Evolutionary conservation across 2,113 vertebrate species (phyloP), one percentile per base, ranked within the genome.

Genomic region (Catharus fuscescens): DNA sequence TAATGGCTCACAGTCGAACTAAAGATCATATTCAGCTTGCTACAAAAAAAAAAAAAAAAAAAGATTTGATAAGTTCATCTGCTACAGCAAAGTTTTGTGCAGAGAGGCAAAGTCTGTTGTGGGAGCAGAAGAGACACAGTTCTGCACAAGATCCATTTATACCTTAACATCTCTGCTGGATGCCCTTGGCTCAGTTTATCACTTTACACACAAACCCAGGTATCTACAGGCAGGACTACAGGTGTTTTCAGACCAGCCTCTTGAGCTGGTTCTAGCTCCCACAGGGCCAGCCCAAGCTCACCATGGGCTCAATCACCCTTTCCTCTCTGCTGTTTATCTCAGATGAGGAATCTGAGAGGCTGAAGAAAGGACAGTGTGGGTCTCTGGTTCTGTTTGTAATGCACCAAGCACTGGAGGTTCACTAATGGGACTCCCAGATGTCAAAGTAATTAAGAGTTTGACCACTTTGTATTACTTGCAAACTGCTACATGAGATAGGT

Each of bases 151-250:
- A 38, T 21, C 23, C 5, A 9, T 48, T 25, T 54, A 45, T 13
- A 88, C 44, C 12, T 66, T 18, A 17, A 42, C 0, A 1, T 17
- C 34, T 15, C 6, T 0, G 2, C 13, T 34, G 17, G 44, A 71
- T 78, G 5, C n/a, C 20, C 28, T 48, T 6, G 21, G 4, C 70
- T 50, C 42, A 42, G 42, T 73, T 85, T 13, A 20, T 45, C n/a
- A 23, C 19, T 64, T 36, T 5, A 29, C 4, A 25, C 0, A 9
- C 29, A 76, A 47, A 56, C 3, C 6, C 28, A 53, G 28, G 1
- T 40, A 42, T 4, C 23, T 34, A n/a, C 29, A 47, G 65, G 38
- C n/a, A 34, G 40, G 23, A 25, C 28, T 48, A 28, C 23, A 73
- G 19, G 8, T 54, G 24, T 10, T 36, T 36, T 70, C 86, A 81